A percentile compares a stretch with the other conserved stretches of the same genome.
These are phyloP conservation scores for Lycaon pictus DNA, from an alignment of 2,113 vertebrate genomes.

Conservation along the genomic window DNA sequence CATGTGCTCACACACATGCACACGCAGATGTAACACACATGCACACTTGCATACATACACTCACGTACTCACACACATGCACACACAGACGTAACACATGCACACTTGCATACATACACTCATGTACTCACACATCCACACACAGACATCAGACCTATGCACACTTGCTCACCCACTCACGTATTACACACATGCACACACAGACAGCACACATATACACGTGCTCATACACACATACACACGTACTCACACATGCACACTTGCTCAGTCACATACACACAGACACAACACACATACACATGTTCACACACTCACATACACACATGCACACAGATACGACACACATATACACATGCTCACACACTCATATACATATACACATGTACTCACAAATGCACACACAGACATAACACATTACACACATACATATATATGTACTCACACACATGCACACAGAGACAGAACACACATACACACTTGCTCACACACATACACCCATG, in stretches of 20 bases:
- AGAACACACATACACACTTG: not conserved
- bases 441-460: not conserved
- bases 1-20: fast-evolving
- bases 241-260: not conserved
- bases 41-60: too few relatives aligned
- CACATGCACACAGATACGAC: not conserved
- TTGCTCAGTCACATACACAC: too few relatives aligned
- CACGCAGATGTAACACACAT: not conserved
- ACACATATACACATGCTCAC: too few relatives aligned
- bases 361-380: too few relatives aligned
- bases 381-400: not conserved
- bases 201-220: not conserved
- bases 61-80: too few relatives aligned
- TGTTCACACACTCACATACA: not conserved
- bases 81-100: too few relatives aligned
- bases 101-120: too few relatives aligned
- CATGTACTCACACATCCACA: too few relatives aligned
- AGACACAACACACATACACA: not conserved
- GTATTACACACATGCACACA: too few relatives aligned
- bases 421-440: not conserved
- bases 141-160: too few relatives aligned
- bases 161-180: too few relatives aligned
- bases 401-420: not conserved
- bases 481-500: not conserved
- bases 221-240: too few relatives aligned